Evolutionary conservation across 2,797 vertebrate species (phyloP).

Genomic region (Paratrypauchen microcephalus): DNA sequence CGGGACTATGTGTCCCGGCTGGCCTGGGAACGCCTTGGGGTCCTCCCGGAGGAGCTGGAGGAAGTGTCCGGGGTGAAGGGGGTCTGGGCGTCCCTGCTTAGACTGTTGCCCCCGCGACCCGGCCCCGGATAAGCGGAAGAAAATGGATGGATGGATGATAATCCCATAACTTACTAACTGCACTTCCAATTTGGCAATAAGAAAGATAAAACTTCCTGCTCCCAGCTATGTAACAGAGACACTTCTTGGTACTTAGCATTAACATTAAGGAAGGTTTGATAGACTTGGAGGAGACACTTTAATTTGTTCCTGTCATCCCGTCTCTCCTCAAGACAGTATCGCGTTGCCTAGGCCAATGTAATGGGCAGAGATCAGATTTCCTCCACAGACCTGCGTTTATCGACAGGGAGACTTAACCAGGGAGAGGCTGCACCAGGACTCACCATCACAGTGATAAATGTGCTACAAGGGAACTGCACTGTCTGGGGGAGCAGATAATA

Average conservation of each 20-base stretch:
- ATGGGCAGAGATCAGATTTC: slow-evolving; percentile 18
- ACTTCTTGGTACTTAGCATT: background rate
- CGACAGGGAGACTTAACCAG: background rate
- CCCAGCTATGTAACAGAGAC: background rate
- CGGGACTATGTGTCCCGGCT: no score
- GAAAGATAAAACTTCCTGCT: slow-evolving; percentile 1
- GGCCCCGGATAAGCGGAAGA: no score
- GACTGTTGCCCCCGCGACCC: no score
- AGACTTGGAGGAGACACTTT: slow-evolving; percentile 7
- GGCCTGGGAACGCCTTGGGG: no score
- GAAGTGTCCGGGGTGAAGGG: no score
- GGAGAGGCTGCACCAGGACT: background rate
- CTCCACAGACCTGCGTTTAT: background rate
- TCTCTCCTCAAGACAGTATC: slow-evolving; percentile 29
- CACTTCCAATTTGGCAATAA: background rate
- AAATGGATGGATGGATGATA: no score
- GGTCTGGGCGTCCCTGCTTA: no score
- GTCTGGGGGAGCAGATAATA: background rate
- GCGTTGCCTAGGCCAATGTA: slow-evolving; percentile 14
- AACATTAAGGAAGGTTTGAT: slow-evolving; percentile 1
- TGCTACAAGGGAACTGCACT: background rate
- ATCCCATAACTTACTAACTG: background rate
- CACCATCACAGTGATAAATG: slow-evolving; percentile 2
- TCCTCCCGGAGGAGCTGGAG: no score
- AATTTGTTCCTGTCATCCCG: slow-evolving; percentile 27